Conservation (phyloP, 2,113 vertebrate genomes). For the Trinectes maculatus region DNA sequence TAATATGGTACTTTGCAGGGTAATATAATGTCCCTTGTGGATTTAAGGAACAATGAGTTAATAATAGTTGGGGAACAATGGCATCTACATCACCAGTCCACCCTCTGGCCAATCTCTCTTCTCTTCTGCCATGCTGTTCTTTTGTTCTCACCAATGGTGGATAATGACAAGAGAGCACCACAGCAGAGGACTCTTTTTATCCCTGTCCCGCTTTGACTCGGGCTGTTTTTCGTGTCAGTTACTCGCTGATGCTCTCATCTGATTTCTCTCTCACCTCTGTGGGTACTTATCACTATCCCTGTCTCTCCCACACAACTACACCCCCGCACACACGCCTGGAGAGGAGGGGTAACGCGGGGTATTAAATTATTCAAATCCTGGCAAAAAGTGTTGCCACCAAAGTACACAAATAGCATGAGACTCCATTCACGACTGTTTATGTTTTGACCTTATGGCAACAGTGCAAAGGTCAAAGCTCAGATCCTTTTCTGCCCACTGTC, state of each 20-base stretch:
- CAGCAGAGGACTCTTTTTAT: conserved; percentile 37
- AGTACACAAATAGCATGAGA: conserved; percentile 13
- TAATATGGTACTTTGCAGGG: conserved; percentile 24
- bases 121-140: background rate
- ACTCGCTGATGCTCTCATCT: conserved; percentile 14
- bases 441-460: conserved; percentile 18
- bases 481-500: conserved; percentile 31
- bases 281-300: conserved; percentile 15
- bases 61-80: conserved; percentile 58
- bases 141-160: conserved; percentile 45
- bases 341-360: conserved; percentile 6
- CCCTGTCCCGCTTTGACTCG: conserved; percentile 37
- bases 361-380: conserved; percentile 60
- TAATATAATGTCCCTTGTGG: conserved; percentile 29
- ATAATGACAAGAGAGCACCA: conserved; percentile 42
- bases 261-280: conserved; percentile 18
- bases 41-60: conserved; percentile 46
- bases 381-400: conserved; percentile 47
- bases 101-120: conserved; percentile 27
- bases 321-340: conserved; percentile 1
- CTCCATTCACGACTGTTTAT: conserved; percentile 49
- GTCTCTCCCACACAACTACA: background rate
- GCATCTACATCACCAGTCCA: conserved; percentile 43
- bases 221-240: conserved; percentile 16
- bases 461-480: background rate